phyloP scores from a whole-genome alignment of 2,797 vertebrate genomes.

The Sebastes oblongus region DNA sequence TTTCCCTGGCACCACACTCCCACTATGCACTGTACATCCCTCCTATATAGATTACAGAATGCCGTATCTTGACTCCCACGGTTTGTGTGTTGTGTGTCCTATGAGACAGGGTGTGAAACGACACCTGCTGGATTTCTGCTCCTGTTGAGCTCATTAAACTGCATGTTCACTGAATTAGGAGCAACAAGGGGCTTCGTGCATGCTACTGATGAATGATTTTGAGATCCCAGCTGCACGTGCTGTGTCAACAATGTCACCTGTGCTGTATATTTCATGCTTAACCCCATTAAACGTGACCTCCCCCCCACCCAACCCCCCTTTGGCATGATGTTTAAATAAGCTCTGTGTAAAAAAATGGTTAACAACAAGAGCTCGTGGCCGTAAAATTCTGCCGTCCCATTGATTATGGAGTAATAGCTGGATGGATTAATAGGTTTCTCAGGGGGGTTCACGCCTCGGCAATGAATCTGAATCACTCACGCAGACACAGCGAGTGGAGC shows the following conservation, averaged over 20 bases:
- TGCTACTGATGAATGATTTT: conserved; percentile 28
- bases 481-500: conserved; percentile 50
- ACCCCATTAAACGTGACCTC: conserved; percentile 53
- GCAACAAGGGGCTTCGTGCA: background rate
- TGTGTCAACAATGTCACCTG: conserved; percentile 59
- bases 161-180: conserved; percentile 7
- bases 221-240: conserved; percentile 33
- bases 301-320: background rate
- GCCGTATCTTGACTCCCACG: background rate
- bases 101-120: background rate
- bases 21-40: conserved; percentile 9
- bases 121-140: conserved; percentile 1
- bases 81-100: background rate
- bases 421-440: conserved; percentile 73
- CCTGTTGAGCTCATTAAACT: conserved; percentile 7
- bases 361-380: conserved; percentile 70
- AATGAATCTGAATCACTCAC: conserved; percentile 69
- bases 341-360: conserved; percentile 72
- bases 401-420: conserved; percentile 75
- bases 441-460: conserved; percentile 56
- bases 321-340: conserved; percentile 72
- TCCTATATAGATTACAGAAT: background rate
- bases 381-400: conserved; percentile 73
- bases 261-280: conserved; percentile 56
- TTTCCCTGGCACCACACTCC: conserved; percentile 40